Evolutionary conservation across 1,140 invertebrate genomes (phyloP).

Genomic region (Aethina tumida): DNA sequence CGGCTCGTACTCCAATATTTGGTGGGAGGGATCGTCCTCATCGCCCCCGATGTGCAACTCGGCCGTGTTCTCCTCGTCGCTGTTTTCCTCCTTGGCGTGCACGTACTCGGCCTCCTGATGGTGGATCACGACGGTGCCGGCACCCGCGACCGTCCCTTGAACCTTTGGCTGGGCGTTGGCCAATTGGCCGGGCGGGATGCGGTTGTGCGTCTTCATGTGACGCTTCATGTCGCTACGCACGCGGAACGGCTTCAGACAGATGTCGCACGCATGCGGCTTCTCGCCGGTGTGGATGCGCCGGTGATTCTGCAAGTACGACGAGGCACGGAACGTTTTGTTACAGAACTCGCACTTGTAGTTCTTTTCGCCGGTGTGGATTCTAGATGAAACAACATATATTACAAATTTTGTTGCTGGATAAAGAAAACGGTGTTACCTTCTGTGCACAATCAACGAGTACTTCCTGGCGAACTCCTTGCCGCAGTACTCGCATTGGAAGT

Average conservation of each 20-base stretch:
- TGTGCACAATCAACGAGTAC: slow-evolving; percentile 85
- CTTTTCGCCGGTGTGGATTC: slow-evolving; percentile 48
- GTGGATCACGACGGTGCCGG: slow-evolving; percentile 4
- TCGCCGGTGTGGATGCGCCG: slow-evolving; percentile 84
- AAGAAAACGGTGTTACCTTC: slow-evolving; percentile 57
- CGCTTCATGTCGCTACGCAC: slow-evolving; percentile 80
- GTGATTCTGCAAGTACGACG: slow-evolving; percentile 77
- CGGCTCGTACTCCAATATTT: slow-evolving; percentile 10
- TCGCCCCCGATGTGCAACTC: slow-evolving; percentile 22
- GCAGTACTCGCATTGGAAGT: slow-evolving; percentile 85
- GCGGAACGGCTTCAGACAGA: slow-evolving; percentile 75
- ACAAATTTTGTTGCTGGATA: neutral
- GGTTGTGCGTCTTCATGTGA: slow-evolving; percentile 76
- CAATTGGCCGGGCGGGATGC: too few species aligned
- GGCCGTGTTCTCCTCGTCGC: slow-evolving; percentile 20
- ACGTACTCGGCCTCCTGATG: slow-evolving; percentile 10
- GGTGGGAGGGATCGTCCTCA: slow-evolving; percentile 17
- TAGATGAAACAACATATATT: neutral
- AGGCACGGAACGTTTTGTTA: slow-evolving; percentile 72
- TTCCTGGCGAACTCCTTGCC: slow-evolving; percentile 86
- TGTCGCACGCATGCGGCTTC: slow-evolving; percentile 65
- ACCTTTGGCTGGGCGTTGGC: slow-evolving; percentile 4
- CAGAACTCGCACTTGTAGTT: slow-evolving; percentile 85
- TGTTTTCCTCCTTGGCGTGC: slow-evolving; percentile 19
- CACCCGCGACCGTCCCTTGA: neutral